Percentiles rank a stretch among this genome's conserved stretches.
Evolutionary conservation across 2,888 invertebrate species (phyloP).

Genomic region (Cactoblastis cactorum): DNA sequence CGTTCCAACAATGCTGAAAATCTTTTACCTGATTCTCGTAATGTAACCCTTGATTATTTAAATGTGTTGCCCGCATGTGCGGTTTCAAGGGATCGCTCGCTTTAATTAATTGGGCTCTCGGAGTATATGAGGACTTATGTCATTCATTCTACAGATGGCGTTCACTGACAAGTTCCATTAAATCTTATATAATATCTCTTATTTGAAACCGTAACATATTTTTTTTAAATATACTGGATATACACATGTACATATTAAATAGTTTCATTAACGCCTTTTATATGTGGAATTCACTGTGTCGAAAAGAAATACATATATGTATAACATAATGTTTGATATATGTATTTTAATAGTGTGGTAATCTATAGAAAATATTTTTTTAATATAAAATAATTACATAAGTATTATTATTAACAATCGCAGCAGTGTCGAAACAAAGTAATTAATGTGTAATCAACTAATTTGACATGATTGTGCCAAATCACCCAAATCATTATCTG

Average conservation of each 20-base stretch:
- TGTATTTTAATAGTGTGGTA: too few relatives aligned
- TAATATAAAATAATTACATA: too few relatives aligned
- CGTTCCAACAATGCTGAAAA: conserved; percentile 16
- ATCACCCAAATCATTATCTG: conserved; percentile 9
- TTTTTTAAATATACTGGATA: too few relatives aligned
- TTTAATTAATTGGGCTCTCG: conserved; percentile 3
- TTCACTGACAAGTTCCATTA: background rate
- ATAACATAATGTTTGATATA: too few relatives aligned
- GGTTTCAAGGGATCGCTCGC: conserved; percentile 1
- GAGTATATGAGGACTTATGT: background rate
- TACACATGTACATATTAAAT: too few relatives aligned
- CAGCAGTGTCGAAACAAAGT: conserved; percentile 13
- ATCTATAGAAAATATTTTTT: too few relatives aligned
- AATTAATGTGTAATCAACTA: conserved; percentile 18
- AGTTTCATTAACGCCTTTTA: too few relatives aligned
- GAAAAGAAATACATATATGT: too few relatives aligned
- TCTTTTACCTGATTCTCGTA: background rate
- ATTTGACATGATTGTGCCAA: conserved; percentile 15
- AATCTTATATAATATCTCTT: background rate
- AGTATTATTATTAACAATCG: background rate
- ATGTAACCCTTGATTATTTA: conserved; percentile 3
- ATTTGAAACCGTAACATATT: background rate
- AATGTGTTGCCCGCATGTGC: conserved; percentile 1
- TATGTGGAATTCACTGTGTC: too few relatives aligned
- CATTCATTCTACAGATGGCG: background rate